phyloP scores from a whole-genome alignment of 2,888 invertebrate species.

The Acrobasis suavella region DNA sequence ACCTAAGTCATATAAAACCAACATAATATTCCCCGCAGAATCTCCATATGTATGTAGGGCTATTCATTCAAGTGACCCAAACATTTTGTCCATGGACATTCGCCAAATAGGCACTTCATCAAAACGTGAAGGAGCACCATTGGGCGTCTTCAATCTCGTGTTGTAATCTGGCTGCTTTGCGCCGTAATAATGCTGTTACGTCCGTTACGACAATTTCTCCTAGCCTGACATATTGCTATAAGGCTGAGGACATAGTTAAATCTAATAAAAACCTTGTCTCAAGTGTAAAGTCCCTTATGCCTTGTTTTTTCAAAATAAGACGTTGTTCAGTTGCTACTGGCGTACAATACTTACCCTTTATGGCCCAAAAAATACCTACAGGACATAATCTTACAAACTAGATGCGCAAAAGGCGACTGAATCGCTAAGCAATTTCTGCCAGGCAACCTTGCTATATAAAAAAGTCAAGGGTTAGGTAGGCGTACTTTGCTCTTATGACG shows the following conservation, averaged over 20 bases:
- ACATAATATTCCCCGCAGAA: slow-evolving; percentile 4
- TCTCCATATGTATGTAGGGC: slow-evolving; percentile 5
- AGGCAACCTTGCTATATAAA: too few species aligned
- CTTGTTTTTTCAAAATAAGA: too few species aligned
- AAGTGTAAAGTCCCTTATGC: too few species aligned
- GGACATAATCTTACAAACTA: too few species aligned
- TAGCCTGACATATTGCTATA: slow-evolving; percentile 23
- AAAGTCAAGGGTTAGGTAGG: too few species aligned
- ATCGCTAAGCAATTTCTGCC: too few species aligned
- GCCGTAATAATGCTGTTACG: slow-evolving; percentile 33
- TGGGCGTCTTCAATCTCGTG: slow-evolving; percentile 13
- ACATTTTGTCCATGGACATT: slow-evolving; percentile 14
- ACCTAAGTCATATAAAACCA: neutral
- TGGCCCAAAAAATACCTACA: too few species aligned
- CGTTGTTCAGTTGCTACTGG: too few species aligned
- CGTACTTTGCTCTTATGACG: too few species aligned
- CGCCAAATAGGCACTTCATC: slow-evolving; percentile 16
- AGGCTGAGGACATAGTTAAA: neutral
- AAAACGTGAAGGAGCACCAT: slow-evolving; percentile 10
- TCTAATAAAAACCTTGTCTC: too few species aligned
- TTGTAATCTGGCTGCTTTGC: slow-evolving; percentile 31
- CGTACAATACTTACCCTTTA: too few species aligned
- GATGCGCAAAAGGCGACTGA: too few species aligned
- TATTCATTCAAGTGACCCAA: slow-evolving; percentile 14
- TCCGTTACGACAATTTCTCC: slow-evolving; percentile 26